Conservation (phyloP, 2,888 invertebrate species). For the Cremastinae sp. region DNA sequence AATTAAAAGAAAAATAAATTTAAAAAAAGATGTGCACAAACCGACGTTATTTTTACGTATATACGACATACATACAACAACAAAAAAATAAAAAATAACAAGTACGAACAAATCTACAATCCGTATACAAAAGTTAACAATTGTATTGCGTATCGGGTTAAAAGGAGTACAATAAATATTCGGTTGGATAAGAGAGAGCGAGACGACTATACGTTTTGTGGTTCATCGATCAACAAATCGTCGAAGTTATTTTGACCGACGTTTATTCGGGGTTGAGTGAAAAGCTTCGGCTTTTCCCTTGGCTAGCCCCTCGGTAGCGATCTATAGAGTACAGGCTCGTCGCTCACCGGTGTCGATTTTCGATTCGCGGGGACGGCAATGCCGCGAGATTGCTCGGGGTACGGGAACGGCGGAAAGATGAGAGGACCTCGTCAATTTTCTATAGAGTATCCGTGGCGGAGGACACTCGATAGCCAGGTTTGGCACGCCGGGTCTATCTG, state of each 20-base stretch:
- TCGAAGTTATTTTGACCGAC: constrained; percentile 55
- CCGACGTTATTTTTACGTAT: too few relatives aligned
- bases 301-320: neutral
- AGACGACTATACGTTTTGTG: constrained; percentile 18
- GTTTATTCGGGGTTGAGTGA: constrained; percentile 52
- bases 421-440: constrained; percentile 36
- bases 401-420: neutral
- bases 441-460: constrained; percentile 15
- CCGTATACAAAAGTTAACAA: too few relatives aligned
- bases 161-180: constrained; percentile 20
- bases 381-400: neutral
- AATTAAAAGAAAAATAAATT: too few relatives aligned
- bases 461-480: constrained; percentile 19
- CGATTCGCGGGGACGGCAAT: constrained; percentile 20
- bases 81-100: too few relatives aligned
- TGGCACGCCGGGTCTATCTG: neutral
- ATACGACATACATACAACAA: too few relatives aligned
- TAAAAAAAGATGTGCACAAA: too few relatives aligned
- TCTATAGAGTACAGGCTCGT: constrained; percentile 18
- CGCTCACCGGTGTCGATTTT: constrained; percentile 37
- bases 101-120: too few relatives aligned
- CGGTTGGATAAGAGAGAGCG: constrained; percentile 7
- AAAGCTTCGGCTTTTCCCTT: constrained; percentile 16
- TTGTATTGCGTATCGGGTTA: neutral
- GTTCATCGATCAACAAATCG: constrained; percentile 57